Conservation (phyloP, 2,797 vertebrate species). For the Dendrocincla fuliginosa region DNA sequence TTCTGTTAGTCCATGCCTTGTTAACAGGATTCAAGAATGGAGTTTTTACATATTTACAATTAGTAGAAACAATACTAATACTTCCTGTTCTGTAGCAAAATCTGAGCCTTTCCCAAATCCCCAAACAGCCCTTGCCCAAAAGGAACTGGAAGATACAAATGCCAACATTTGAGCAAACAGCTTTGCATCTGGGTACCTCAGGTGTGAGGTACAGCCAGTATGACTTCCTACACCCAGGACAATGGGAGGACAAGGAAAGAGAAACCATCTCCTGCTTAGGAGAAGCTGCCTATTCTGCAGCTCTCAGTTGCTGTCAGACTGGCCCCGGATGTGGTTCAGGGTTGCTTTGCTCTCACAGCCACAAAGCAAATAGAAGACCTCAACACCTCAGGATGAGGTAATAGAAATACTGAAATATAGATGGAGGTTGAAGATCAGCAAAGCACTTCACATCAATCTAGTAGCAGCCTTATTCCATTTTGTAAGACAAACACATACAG, state of each 20-base stretch:
- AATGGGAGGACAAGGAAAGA: background rate
- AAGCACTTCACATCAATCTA: background rate
- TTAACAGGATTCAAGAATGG: background rate
- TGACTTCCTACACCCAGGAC: background rate
- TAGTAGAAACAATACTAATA: background rate
- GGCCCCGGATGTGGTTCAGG: background rate
- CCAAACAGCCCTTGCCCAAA: background rate
- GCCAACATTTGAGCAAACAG: background rate
- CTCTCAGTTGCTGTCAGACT: background rate
- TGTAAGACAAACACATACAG: background rate
- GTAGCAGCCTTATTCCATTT: background rate
- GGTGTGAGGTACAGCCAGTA: background rate
- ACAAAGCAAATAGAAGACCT: background rate
- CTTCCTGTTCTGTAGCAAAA: background rate
- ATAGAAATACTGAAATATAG: background rate
- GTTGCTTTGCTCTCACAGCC: background rate
- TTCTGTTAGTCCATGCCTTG: background rate
- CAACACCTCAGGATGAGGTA: background rate
- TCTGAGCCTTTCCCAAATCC: background rate
- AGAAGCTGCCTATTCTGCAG: background rate
- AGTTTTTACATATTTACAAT: background rate
- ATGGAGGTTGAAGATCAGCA: background rate
- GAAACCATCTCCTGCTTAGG: background rate
- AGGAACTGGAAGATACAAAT: background rate
- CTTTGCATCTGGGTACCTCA: background rate